Percentiles rank a stretch among this genome's conserved stretches.
Conservation (phyloP, 2,888 invertebrate species). For the Punctoribates punctum region DNA sequence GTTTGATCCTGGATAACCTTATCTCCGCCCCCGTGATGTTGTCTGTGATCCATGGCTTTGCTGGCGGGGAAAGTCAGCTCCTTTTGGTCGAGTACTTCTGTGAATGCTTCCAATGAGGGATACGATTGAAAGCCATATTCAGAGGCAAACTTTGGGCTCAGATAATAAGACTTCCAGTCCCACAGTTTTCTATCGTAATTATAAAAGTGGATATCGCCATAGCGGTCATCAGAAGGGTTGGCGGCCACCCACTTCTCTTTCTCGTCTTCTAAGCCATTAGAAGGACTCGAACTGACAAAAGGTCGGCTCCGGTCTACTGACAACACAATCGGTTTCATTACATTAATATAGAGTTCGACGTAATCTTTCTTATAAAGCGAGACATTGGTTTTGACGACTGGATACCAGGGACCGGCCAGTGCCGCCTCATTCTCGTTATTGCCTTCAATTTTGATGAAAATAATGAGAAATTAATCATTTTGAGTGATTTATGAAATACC, state of each 20-base stretch:
- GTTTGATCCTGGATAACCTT: neutral
- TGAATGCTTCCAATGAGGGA: constrained; percentile 68
- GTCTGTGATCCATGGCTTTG: constrained; percentile 66
- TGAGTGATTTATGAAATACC: constrained; percentile 54
- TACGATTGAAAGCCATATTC: constrained; percentile 94
- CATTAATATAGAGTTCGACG: no score
- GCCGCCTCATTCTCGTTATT: constrained; percentile 97
- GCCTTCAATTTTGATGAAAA: no score
- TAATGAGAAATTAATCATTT: no score
- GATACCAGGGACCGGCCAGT: constrained; percentile 64
- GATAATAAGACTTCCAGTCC: constrained; percentile 71
- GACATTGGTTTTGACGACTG: no score
- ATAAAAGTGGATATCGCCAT: constrained; percentile 75
- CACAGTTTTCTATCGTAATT: constrained; percentile 77
- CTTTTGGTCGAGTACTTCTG: constrained; percentile 56
- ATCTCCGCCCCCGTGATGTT: constrained; percentile 59
- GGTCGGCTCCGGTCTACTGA: constrained; percentile 63
- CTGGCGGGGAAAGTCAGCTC: constrained; percentile 53
- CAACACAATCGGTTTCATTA: no score
- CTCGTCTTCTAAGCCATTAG: constrained; percentile 66
- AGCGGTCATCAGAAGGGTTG: constrained; percentile 72
- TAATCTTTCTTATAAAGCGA: no score
- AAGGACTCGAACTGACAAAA: constrained; percentile 84
- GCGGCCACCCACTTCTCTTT: constrained; percentile 54
- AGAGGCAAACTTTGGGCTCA: constrained; percentile 79